These are phyloP conservation scores for Parazoanthus atlanticus DNA, from an alignment of 92 coral and sea anemone species.

Conservation along the genomic window DNA sequence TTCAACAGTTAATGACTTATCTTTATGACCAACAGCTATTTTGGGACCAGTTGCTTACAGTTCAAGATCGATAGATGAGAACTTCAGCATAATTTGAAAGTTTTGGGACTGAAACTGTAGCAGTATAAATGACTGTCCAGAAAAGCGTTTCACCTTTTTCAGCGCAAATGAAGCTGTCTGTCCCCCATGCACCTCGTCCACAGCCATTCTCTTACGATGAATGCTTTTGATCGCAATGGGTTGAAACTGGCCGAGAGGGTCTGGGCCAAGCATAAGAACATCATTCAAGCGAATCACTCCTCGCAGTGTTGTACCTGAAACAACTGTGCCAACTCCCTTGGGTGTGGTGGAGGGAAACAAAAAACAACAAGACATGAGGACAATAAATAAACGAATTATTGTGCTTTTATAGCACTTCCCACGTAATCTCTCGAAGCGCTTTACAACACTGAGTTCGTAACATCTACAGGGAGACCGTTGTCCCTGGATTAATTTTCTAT, in stretches of 20 bases:
- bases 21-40: too few species aligned
- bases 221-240: slow-evolving; percentile 90
- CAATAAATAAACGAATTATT: neutral
- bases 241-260: slow-evolving; percentile 97
- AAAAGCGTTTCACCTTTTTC: slow-evolving; percentile 71
- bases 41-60: too few species aligned
- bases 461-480: neutral
- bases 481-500: too few species aligned
- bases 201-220: slow-evolving; percentile 97
- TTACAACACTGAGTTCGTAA: too few species aligned
- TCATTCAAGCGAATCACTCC: slow-evolving; percentile 94
- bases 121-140: neutral
- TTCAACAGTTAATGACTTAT: too few species aligned
- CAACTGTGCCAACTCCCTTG: slow-evolving; percentile 98
- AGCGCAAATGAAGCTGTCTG: slow-evolving; percentile 97
- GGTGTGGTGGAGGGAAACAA: neutral
- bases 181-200: slow-evolving; percentile 93
- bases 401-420: neutral
- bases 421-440: neutral
- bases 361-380: neutral
- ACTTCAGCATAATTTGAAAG: neutral
- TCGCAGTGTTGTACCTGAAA: slow-evolving; percentile 96
- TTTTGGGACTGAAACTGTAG: neutral
- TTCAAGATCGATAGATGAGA: too few species aligned
- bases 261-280: slow-evolving; percentile 91